phyloP scores from a whole-genome alignment of 1,140 invertebrate species.

The Lepidotrigona ventralis region DNA sequence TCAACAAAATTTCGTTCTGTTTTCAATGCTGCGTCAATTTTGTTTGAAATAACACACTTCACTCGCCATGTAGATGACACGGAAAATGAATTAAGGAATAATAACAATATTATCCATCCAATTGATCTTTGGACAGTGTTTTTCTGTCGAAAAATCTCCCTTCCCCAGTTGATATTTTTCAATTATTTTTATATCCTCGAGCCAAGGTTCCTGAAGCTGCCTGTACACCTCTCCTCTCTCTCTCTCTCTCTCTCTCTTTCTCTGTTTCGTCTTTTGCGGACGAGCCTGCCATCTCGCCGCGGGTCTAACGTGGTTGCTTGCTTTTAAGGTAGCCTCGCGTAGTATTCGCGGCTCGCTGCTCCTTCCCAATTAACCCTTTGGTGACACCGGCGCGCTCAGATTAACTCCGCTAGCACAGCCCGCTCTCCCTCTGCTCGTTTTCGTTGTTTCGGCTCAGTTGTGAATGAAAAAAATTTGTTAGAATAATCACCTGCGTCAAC shows the following conservation, averaged over 20 bases:
- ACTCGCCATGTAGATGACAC: too few relatives aligned
- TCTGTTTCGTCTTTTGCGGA: not conserved
- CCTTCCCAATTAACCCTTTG: constrained; percentile 59
- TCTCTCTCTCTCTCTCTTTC: not conserved
- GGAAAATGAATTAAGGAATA: too few relatives aligned
- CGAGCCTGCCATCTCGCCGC: not conserved
- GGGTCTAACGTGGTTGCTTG: not conserved
- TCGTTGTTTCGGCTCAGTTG: constrained; percentile 3
- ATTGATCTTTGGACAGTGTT: too few relatives aligned
- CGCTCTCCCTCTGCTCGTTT: not conserved
- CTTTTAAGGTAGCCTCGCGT: constrained; percentile 26
- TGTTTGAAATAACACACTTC: too few relatives aligned
- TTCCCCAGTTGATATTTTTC: too few relatives aligned
- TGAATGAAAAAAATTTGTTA: too few relatives aligned
- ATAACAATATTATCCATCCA: too few relatives aligned
- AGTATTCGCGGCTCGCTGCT: constrained; percentile 31
- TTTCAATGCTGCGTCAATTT: too few relatives aligned
- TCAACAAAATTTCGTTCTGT: too few relatives aligned
- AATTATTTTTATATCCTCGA: too few relatives aligned
- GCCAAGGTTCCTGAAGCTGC: not conserved
- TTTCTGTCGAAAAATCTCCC: too few relatives aligned
- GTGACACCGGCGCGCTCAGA: constrained; percentile 21
- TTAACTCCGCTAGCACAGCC: constrained; percentile 21
- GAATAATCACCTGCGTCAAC: too few relatives aligned
- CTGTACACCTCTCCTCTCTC: not conserved